Base-by-base conservation (phyloP, 2,113 vertebrate genomes). In the Barbus barbus region DNA sequence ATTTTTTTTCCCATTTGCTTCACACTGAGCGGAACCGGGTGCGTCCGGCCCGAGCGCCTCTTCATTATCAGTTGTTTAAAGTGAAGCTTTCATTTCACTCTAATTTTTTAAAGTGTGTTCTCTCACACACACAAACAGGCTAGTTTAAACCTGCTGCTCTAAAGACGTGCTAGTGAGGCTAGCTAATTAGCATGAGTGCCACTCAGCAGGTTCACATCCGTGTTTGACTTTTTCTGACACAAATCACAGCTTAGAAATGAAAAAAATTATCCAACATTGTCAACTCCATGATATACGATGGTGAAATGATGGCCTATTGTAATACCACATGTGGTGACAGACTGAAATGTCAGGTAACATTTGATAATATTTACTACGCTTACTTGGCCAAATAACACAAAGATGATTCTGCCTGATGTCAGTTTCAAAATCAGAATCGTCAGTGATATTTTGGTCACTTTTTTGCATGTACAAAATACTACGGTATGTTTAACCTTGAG, bases 41-140 rank as follows among this genome's bases (percentile, higher is more conserved):
- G 16, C 5, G 24, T 81, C 60, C 78, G 18, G 26, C 9, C 24
- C 1, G 14, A 28, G 24, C 9, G 16, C 7, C 60, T 65, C 61
- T 36, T 77, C 60, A 83, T 83, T 83, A 83, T 41, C 24, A 41
- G 53, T 48, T 75, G 56, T 83, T 82, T 83, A 83, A 51, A 67
- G 72, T 61, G 1, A 16, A 46, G 20, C 60, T 67, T 78, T 65
- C 82, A 36, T 38, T 53, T 58, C 44, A 76, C 78, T 63, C 77
- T 44, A 11, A 14, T 46, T 61, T 61, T 44, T 20, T 12, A 7
- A 61, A 18, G 51, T 81, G 78, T 31, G 41, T 65, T 63, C 38
- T 9, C 38, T 41, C 9, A 41, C 12, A 46, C 44, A 46, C 44
- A 46, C 44, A 46, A 13, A 4, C 13, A 13, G 41, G 61, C 60